Evolutionary conservation across 2,888 invertebrate species (phyloP), one percentile per base, ranked within the genome.

Genomic region (Xanthorhoe spadicearia): DNA sequence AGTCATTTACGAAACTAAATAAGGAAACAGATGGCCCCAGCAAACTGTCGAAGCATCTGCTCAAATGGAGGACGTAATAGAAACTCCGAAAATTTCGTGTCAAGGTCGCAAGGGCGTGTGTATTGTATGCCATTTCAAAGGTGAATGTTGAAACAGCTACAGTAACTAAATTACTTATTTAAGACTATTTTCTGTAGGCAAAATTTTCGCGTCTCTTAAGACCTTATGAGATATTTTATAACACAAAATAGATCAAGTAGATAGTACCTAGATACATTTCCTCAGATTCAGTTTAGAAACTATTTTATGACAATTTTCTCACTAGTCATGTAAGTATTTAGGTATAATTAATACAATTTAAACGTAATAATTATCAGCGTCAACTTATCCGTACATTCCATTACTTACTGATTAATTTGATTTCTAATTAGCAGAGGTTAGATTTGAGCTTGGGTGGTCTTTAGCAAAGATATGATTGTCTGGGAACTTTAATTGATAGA

Each of bases 311-410:
- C 23, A 4, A 32, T 32, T 4, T 32, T 32, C 32, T 23, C 23
- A 23, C 23, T 32, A 6, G 32, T 32, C 28, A 28, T 32, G 3
- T 7, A 32, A 32, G 0, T 32, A 32, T 7, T 32, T 7, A 32
- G 32, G 32, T 32, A 32, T 32, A 32, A 32, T 32, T 32, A 32
- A 32, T 23, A 23, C 8, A 32, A 7, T 43, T 13, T 43, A 43
- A 17, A 49, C 18, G 3, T 49, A 17, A 1, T 1, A 50, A 67
- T 74, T 78, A 79, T 78, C 77, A 60, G 46, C 48, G 46, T 61
- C 74, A 63, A 73, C 69, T 13, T 67, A 63, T 66, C 56, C 68
- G 23, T 53, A 63, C 74, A 74, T 76, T 73, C 73, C 75, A 70
- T 74, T 70, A 70, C 70, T 74, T 70, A 70, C 70, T 62, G 19